Percentiles rank a stretch among this genome's conserved stretches.
phyloP scores from a whole-genome alignment of 2,797 vertebrate genomes.

The Pangasius djambal region DNA sequence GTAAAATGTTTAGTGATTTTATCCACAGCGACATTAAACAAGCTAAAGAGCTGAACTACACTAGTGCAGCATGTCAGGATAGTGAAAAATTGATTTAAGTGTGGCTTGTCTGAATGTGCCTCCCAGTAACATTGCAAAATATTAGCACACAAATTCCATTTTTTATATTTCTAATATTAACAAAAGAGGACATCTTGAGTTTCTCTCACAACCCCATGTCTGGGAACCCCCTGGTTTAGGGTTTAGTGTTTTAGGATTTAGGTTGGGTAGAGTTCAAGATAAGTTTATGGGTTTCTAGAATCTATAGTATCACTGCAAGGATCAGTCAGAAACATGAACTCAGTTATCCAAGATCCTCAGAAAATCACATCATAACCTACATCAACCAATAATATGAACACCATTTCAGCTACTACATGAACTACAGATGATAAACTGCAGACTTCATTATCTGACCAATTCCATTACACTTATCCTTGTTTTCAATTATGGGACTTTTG shows the following conservation, averaged over 20 bases:
- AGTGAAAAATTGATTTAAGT: neutral
- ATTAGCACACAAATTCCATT: neutral
- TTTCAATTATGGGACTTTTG: too few relatives aligned
- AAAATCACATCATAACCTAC: neutral
- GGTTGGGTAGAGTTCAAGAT: neutral
- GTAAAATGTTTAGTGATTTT: neutral
- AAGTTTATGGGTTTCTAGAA: neutral
- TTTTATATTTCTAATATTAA: neutral
- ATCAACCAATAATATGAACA: neutral
- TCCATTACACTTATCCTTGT: neutral
- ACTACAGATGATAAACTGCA: neutral
- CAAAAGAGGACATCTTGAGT: neutral
- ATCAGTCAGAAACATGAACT: neutral
- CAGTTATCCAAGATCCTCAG: neutral
- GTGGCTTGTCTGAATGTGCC: neutral
- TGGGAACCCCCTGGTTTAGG: neutral
- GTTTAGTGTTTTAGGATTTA: neutral
- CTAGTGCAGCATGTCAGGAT: neutral
- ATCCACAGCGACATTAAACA: neutral
- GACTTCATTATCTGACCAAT: neutral
- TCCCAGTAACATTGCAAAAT: neutral
- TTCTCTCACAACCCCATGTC: neutral
- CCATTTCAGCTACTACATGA: neutral
- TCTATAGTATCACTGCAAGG: neutral
- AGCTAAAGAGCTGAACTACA: neutral